Evolutionary conservation across 2,888 invertebrate genomes (phyloP).

Genomic region (Ypsolopha scabrella): DNA sequence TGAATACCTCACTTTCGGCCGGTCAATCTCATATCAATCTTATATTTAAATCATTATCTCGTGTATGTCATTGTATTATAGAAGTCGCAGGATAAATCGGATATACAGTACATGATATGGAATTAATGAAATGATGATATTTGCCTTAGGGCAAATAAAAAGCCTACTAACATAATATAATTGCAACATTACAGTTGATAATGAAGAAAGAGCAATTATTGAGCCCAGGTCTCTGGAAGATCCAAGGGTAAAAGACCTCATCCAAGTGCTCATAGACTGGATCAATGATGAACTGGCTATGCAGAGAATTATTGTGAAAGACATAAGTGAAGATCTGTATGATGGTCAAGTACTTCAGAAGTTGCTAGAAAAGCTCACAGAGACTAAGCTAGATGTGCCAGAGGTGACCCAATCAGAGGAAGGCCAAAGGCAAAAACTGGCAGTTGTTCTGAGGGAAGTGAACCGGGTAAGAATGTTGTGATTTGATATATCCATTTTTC

Average conservation of each 20-base stretch:
- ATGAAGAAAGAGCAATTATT: constrained; percentile 96
- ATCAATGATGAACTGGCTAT: constrained; percentile 97
- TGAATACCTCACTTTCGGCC: no score
- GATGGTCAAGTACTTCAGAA: constrained; percentile 91
- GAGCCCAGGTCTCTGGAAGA: constrained; percentile 90
- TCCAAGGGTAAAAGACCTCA: constrained; percentile 86
- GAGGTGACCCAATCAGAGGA: constrained; percentile 99
- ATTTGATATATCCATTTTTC: no score
- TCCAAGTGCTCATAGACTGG: constrained; percentile 94
- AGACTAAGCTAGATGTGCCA: constrained; percentile 92
- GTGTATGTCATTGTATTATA: no score
- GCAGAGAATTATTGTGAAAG: constrained; percentile 96
- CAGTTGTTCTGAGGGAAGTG: constrained; percentile 88
- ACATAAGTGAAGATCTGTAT: constrained; percentile 96
- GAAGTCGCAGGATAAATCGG: no score
- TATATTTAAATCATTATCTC: no score
- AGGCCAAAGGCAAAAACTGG: constrained; percentile 94
- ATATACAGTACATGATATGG: no score
- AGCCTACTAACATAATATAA: no score
- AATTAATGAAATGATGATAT: no score
- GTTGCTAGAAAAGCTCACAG: constrained; percentile 85
- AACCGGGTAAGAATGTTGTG: constrained; percentile 75
- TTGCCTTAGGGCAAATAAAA: no score
- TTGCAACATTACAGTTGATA: constrained; percentile 65
- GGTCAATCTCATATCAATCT: no score